Percentiles rank a stretch among this genome's conserved stretches.
Conservation (phyloP, 2,113 vertebrate species). For the Istiophorus platypterus region DNA sequence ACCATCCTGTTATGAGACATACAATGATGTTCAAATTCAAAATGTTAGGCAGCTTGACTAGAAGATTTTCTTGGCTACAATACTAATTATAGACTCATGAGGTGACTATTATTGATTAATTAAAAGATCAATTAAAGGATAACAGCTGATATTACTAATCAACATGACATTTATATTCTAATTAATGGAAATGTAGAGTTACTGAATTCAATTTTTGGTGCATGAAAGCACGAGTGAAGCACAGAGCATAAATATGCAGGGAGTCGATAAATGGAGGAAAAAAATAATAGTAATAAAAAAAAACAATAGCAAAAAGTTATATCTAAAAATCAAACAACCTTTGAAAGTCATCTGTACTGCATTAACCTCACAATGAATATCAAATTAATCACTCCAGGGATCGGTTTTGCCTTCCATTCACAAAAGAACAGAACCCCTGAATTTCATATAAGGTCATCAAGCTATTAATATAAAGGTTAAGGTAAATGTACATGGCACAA, state of each 20-base stretch:
- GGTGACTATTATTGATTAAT: no score
- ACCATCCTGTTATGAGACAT: conserved; percentile 80
- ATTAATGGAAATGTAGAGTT: no score
- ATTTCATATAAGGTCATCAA: no score
- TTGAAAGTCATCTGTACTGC: background rate
- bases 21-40: conserved; percentile 7
- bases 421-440: no score
- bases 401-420: no score
- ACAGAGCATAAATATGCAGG: background rate
- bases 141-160: no score
- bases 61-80: background rate
- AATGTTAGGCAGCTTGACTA: background rate
- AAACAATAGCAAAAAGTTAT: background rate
- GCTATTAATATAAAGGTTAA: no score
- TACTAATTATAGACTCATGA: background rate
- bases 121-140: no score
- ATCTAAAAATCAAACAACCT: background rate
- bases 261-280: no score
- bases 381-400: background rate
- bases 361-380: background rate
- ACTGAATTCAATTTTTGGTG: background rate
- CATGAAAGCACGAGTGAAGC: background rate
- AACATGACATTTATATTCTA: no score
- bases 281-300: background rate
- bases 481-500: no score